Evolutionary conservation across 2,113 vertebrate genomes (phyloP).

Genomic region (Casuarius casuarius): DNA sequence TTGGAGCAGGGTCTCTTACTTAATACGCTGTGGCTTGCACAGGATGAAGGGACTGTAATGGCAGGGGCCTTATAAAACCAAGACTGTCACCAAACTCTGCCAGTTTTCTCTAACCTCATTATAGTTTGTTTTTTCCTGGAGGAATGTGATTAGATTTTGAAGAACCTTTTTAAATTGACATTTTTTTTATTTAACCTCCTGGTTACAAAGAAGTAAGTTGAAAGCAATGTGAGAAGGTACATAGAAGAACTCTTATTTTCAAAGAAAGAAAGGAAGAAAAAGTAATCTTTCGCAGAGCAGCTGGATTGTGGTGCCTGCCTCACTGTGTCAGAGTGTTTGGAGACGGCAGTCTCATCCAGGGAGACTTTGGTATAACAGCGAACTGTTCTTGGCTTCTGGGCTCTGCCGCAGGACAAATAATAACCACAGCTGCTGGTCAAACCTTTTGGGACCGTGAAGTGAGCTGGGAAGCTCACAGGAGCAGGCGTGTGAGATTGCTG

Average conservation of each 20-base stretch:
- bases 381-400: not conserved
- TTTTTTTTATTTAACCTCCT: not conserved
- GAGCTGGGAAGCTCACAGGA: rapidly evolving
- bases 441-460: rapidly evolving
- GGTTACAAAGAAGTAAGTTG: not conserved
- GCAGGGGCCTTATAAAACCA: not conserved
- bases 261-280: not conserved
- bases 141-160: not conserved
- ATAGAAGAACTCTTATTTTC: not conserved
- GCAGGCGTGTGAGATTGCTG: rapidly evolving
- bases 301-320: not conserved
- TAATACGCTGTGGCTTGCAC: not conserved
- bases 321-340: not conserved
- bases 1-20: not conserved
- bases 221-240: not conserved
- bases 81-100: not conserved
- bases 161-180: not conserved
- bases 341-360: rapidly evolving
- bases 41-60: too few species aligned
- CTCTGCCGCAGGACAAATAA: rapidly evolving
- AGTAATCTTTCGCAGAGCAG: not conserved
- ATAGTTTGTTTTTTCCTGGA: not conserved
- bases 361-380: not conserved
- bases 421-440: not conserved
- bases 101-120: not conserved